A percentile compares a stretch with the other conserved stretches of the same genome.
phyloP scores from a whole-genome alignment of 2,113 vertebrate species.

The Pterophyllum scalare region DNA sequence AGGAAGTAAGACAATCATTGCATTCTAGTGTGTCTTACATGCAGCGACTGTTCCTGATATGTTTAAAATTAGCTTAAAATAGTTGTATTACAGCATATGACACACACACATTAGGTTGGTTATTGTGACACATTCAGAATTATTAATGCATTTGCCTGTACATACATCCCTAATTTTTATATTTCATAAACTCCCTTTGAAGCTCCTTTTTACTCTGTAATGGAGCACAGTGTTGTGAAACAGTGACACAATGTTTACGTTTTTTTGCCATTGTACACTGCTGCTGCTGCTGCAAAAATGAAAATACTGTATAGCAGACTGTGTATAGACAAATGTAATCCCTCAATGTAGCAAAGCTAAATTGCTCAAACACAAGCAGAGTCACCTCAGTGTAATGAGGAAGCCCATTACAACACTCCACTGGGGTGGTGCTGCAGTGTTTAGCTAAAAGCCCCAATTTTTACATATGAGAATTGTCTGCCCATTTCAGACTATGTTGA shows the following conservation, averaged over 20 bases:
- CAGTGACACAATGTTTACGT: background rate
- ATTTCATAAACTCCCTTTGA: no score
- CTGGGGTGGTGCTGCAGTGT: background rate
- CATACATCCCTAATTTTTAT: no score
- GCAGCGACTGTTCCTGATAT: no score
- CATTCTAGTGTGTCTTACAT: no score
- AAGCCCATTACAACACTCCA: slow-evolving; percentile 22
- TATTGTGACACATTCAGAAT: no score
- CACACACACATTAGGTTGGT: no score
- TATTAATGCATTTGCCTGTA: no score
- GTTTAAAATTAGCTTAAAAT: no score
- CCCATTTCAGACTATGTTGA: slow-evolving; percentile 4
- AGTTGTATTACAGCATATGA: no score
- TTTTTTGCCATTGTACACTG: background rate
- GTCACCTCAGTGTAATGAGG: slow-evolving; percentile 51
- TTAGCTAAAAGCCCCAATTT: slow-evolving; percentile 28
- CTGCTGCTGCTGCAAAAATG: background rate
- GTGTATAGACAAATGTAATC: background rate
- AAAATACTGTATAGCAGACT: no score
- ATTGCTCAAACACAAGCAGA: slow-evolving; percentile 7
- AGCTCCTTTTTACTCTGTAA: no score
- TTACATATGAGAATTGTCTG: background rate
- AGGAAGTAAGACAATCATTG: no score
- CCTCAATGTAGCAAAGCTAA: background rate
- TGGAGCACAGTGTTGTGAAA: background rate